Evolutionary conservation across 2,797 vertebrate species (phyloP).

Genomic region (Cryptoblepharus egeriae): DNA sequence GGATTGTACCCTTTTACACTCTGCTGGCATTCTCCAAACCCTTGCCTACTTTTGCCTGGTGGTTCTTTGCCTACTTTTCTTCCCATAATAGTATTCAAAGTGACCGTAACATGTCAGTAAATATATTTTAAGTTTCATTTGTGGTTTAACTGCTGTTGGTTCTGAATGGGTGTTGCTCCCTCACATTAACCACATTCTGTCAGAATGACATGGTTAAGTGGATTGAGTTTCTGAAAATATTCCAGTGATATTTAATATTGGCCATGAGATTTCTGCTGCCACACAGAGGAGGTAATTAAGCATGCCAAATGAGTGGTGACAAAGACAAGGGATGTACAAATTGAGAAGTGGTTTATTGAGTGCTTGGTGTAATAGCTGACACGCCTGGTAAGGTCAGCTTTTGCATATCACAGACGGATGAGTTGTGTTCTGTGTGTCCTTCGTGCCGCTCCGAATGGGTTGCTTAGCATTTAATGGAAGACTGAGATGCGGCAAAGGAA

Average conservation of each 20-base stretch:
- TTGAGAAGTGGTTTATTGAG: constrained; percentile 15
- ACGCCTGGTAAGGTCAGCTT: constrained; percentile 22
- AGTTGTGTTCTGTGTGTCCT: background rate
- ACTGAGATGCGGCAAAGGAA: background rate
- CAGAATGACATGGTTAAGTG: constrained; percentile 44
- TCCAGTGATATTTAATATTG: constrained; percentile 39
- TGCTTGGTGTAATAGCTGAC: background rate
- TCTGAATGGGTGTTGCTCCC: background rate
- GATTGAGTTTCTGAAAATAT: constrained; percentile 33
- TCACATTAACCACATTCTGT: constrained; percentile 27
- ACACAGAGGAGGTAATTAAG: constrained; percentile 15
- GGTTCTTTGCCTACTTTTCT: background rate
- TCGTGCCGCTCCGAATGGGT: background rate
- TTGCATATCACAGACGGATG: constrained; percentile 11
- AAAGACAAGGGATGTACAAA: background rate
- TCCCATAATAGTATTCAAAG: background rate
- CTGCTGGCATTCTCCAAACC: background rate
- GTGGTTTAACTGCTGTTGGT: background rate
- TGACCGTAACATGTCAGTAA: background rate
- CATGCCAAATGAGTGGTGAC: constrained; percentile 5
- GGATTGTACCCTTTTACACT: too few relatives aligned
- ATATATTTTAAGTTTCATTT: background rate
- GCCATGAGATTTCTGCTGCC: constrained; percentile 14
- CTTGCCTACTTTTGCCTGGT: too few relatives aligned
- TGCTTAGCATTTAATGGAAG: constrained; percentile 27